These are phyloP conservation scores for Prinia subflava DNA, from an alignment of 2,113 vertebrate genomes.

Conservation along the genomic window DNA sequence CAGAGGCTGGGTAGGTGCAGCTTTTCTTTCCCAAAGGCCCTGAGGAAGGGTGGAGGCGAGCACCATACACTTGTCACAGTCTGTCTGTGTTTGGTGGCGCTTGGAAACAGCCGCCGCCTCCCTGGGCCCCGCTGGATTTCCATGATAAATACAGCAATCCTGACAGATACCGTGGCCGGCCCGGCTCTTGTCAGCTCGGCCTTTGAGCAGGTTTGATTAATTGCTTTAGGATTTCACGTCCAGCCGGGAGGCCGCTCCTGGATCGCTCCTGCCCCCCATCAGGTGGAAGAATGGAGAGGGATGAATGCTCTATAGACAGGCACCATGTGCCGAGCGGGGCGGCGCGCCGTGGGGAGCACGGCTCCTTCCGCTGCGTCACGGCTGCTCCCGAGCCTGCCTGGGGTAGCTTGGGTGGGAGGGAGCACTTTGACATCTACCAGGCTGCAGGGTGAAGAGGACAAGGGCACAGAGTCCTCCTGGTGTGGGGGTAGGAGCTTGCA, in stretches of 20 bases:
- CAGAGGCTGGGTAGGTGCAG: slow-evolving; percentile 39
- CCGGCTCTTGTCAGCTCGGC: slow-evolving; percentile 85
- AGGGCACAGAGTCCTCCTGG: background rate
- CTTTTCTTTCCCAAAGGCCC: slow-evolving; percentile 29
- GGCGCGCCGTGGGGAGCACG: slow-evolving; percentile 48
- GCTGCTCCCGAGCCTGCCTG: background rate
- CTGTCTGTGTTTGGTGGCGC: slow-evolving; percentile 58
- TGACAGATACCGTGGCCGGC: slow-evolving; percentile 78
- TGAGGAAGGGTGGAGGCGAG: slow-evolving; percentile 41
- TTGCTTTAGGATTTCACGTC: slow-evolving; percentile 96
- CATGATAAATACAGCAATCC: slow-evolving; percentile 89
- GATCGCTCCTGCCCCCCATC: slow-evolving; percentile 69
- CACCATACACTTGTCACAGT: slow-evolving; percentile 72
- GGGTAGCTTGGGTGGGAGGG: background rate
- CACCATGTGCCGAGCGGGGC: slow-evolving; percentile 77
- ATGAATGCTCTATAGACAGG: slow-evolving; percentile 66
- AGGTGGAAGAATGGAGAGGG: slow-evolving; percentile 73
- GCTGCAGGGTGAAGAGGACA: background rate
- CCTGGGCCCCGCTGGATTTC: slow-evolving; percentile 83
- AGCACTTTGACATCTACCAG: background rate
- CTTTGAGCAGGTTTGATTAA: slow-evolving; percentile 94
- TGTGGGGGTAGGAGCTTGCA: background rate
- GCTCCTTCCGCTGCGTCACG: slow-evolving; percentile 37
- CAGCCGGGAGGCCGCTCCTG: slow-evolving; percentile 75
- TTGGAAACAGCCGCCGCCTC: slow-evolving; percentile 66